phyloP scores from a whole-genome alignment of 2,888 invertebrate genomes.

The Ennomos quercinarius region DNA sequence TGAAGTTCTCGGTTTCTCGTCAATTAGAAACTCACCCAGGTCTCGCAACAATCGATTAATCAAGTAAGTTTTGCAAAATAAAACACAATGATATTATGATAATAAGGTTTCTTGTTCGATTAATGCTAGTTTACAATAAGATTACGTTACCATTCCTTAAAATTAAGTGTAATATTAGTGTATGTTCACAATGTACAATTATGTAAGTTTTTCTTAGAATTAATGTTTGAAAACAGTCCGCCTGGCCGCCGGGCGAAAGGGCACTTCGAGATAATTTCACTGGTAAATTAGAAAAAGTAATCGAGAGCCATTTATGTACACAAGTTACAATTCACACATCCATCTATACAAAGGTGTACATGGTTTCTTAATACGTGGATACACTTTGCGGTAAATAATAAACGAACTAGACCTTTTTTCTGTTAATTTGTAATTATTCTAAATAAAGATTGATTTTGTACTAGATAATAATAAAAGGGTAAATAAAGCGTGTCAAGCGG shows the following conservation, averaged over 20 bases:
- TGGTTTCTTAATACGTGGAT: background rate
- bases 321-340: constrained; percentile 46
- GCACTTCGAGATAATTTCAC: constrained; percentile 76
- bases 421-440: background rate
- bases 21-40: too few relatives aligned
- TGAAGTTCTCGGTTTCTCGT: too few relatives aligned
- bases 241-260: constrained; percentile 80
- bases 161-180: constrained; percentile 74
- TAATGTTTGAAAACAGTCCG: constrained; percentile 79
- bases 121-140: constrained; percentile 84
- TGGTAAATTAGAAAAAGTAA: constrained; percentile 58
- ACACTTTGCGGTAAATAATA: constrained; percentile 2
- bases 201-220: constrained; percentile 71
- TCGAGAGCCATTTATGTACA: constrained; percentile 50
- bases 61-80: constrained; percentile 51
- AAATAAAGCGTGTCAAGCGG: too few relatives aligned
- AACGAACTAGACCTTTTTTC: too few relatives aligned
- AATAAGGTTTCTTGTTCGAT: constrained; percentile 85
- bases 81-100: constrained; percentile 81
- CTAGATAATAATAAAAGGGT: too few relatives aligned
- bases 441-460: background rate
- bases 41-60: too few relatives aligned
- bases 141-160: constrained; percentile 79
- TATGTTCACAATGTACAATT: constrained; percentile 85
- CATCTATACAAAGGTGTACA: constrained; percentile 1